A percentile compares a stretch with the other conserved stretches of the same genome.
Conservation (phyloP, 1,140 invertebrate species). For the Acromyrmex echinatior region DNA sequence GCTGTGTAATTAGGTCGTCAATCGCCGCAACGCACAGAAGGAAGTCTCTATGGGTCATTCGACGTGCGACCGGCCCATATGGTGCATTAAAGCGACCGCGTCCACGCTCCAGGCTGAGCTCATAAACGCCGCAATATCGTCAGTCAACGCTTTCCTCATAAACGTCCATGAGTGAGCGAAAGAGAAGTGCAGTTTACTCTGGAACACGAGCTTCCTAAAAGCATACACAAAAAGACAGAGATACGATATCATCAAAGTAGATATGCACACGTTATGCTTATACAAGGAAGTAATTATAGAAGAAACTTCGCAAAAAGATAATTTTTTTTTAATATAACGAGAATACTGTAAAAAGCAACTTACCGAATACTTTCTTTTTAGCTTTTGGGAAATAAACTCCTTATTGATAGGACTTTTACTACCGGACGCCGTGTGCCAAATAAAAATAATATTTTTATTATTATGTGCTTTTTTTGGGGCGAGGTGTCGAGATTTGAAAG, state of each 20-base stretch:
- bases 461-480: neutral
- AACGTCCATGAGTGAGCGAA: neutral
- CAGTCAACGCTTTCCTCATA: slow-evolving; percentile 48
- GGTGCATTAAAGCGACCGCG: slow-evolving; percentile 45
- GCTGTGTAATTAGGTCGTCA: slow-evolving; percentile 40
- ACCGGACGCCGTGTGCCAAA: neutral
- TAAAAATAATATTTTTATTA: slow-evolving; percentile 31
- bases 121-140: slow-evolving; percentile 59
- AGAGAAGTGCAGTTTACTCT: slow-evolving; percentile 16
- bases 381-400: neutral
- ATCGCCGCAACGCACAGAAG: slow-evolving; percentile 38
- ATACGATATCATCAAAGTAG: neutral
- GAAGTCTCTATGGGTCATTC: slow-evolving; percentile 40
- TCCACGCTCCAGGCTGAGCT: slow-evolving; percentile 14
- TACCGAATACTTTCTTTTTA: neutral
- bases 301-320: neutral
- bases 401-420: neutral
- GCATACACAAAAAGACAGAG: neutral
- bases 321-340: too few species aligned
- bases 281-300: neutral
- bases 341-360: neutral
- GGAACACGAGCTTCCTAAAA: slow-evolving; percentile 13
- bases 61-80: slow-evolving; percentile 17
- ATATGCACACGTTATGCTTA: neutral
- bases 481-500: neutral